Base-by-base conservation (phyloP, 2,797 vertebrate genomes). In the Hapalemur alaotrensis region DNA sequence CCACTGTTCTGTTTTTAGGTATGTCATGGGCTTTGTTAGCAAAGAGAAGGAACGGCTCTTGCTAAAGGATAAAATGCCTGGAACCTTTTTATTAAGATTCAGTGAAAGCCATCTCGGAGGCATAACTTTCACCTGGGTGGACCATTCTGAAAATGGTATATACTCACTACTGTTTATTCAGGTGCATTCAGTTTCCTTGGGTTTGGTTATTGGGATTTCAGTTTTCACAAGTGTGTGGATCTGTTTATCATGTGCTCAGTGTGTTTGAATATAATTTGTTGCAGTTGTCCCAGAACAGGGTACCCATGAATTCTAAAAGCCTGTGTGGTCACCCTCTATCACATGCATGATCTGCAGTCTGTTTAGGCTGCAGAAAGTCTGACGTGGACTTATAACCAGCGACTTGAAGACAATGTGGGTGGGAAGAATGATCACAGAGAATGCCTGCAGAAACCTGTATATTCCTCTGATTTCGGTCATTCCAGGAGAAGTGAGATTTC, bases 121-220 rank as follows among this genome's bases (percentile, higher is more conserved):
- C 86, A 99, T 99, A 98, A 99, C 99, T 23, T 99, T 99, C 97
- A 99, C 99, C 76, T 99, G 99, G 99, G 99, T 99, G 97, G 99
- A 99, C 97, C 99, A 99, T 85, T 98, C 98, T 14, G 99, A 99
- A 98, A 99, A 98, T 0, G 99, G 99, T 99, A 98, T 98, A 98
- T 95, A 43, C 52, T 70, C 23, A 38, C n/a, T 79, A 10, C 8
- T 22, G 30, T 67, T 73, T n/a, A 13, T 41, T 57, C 17, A 7
- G 35, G 43, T 63, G 54, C 46, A 50, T 32, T 84, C 43, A 20
- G 63, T 32, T 28, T 35, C 63, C 41, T 65, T 63, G 43, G 38
- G 20, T 61, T 52, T 28, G 76, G 30, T 65, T 81, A n/a, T 12
- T 35, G 20, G 38, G 32, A 6, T 93, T 76, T 84, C 72, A 12